Evolutionary conservation across 1,140 invertebrate species (phyloP).

Genomic region (Sitophilus oryzae): DNA sequence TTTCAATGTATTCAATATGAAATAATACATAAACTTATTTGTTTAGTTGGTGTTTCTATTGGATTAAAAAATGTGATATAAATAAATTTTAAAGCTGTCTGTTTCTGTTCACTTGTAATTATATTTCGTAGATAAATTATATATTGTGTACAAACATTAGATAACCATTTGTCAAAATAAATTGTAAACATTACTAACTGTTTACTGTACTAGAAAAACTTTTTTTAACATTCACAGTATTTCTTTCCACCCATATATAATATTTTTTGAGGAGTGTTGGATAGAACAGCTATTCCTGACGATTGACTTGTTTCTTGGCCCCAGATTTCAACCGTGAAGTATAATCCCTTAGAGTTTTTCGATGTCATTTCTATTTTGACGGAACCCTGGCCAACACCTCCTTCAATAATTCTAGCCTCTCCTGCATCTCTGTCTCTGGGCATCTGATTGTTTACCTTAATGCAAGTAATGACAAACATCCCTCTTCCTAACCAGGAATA

Average conservation of each 20-base stretch:
- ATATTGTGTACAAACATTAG: too few species aligned
- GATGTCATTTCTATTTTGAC: slow-evolving; percentile 17
- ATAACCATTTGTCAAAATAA: too few species aligned
- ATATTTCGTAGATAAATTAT: too few species aligned
- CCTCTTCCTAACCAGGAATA: slow-evolving; percentile 8
- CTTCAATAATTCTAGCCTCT: slow-evolving; percentile 9
- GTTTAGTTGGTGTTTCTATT: too few species aligned
- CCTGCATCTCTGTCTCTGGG: not conserved
- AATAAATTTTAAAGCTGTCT: too few species aligned
- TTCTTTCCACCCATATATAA: slow-evolving; percentile 11
- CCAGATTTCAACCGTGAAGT: slow-evolving; percentile 21
- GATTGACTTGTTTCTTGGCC: not conserved
- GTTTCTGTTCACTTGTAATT: too few species aligned
- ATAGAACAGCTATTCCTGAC: slow-evolving; percentile 3
- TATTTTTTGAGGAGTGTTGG: not conserved
- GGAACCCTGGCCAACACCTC: slow-evolving; percentile 11
- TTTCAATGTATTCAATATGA: too few species aligned
- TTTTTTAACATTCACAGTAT: slow-evolving; percentile 18
- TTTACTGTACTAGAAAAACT: too few species aligned
- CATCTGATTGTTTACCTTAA: slow-evolving; percentile 12
- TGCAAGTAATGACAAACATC: slow-evolving; percentile 6
- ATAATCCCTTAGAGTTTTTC: not conserved
- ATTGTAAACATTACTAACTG: too few species aligned
- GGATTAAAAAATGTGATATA: too few species aligned
- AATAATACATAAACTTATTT: too few species aligned